Evolutionary conservation across 2,113 vertebrate genomes (phyloP), one percentile per base, ranked within the genome.

Genomic region (Bujurquina vittata): DNA sequence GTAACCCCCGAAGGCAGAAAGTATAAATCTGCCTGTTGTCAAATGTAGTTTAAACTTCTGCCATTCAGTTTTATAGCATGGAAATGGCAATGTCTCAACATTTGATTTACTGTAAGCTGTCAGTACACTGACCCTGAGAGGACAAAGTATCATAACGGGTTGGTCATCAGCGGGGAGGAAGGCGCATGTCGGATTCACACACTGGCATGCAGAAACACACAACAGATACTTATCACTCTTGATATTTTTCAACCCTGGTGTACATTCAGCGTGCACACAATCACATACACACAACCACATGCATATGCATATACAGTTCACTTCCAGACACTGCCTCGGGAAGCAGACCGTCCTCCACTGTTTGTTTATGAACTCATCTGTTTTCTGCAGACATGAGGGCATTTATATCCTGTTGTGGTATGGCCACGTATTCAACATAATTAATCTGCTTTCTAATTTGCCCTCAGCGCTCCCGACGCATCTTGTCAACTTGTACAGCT

Each of bases 321-420:
- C 54, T 54, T 67, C 14, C 72, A 77, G 22, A 83, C 56, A 40
- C 49, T 35, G 92, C 89, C 87, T 88, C 69, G 54, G 88, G 90
- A 89, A 57, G 85, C 49, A 77, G 80, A 82, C 73, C 10, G 22
- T 88, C 80, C 84, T 88, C 87, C 81, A 60, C 73, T 82, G 82
- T 87, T 55, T 92, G 84, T 90, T 92, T 90, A 91, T 93, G 90
- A 94, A 90, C 81, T 93, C 92, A 91, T 94, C 91, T 74, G 89
- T 93, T 91, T 84, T 63, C 85, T 33, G 77, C 75, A 82, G 90
- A 90, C 86, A 87, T 85, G 87, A 85, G 89, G 67, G 87, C 91
- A 87, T 91, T 89, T 87, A 87, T 84, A 87, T 75, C 20, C 58
- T 77, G 56, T 84, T 87, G 88, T 59, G 15, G 65, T 76, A 75